Conservation (phyloP, 2,113 vertebrate genomes). For the Aythya baeri region DNA sequence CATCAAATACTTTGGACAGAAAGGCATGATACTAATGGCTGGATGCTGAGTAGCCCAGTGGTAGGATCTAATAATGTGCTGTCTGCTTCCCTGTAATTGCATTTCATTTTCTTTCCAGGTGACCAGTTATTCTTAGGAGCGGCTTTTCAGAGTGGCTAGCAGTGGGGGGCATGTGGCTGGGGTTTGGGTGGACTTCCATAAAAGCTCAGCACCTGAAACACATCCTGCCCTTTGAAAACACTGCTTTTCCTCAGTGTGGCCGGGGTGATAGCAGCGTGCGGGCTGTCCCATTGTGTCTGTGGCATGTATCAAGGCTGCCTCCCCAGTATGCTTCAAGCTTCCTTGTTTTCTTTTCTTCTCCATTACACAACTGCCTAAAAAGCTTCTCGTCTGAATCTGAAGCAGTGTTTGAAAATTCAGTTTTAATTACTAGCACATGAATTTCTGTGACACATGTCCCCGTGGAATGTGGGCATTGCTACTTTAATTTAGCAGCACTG, state of each 20-base stretch:
- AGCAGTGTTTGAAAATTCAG: neutral
- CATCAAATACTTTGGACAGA: neutral
- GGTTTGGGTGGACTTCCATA: neutral
- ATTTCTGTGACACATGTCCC: constrained; percentile 23
- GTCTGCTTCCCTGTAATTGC: neutral
- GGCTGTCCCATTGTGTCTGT: neutral
- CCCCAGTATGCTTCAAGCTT: neutral
- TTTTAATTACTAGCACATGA: constrained; percentile 39
- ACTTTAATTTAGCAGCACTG: constrained; percentile 19
- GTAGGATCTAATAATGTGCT: neutral
- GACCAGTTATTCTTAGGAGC: neutral
- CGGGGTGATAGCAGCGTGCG: rapidly evolving
- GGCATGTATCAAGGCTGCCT: neutral
- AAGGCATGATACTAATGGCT: neutral
- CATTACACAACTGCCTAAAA: constrained; percentile 1
- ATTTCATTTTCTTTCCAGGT: neutral
- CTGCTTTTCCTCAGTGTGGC: neutral
- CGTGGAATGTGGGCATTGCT: constrained; percentile 3
- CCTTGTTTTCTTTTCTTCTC: neutral
- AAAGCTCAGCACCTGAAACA: neutral
- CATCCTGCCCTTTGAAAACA: neutral
- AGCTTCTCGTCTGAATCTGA: constrained; percentile 7
- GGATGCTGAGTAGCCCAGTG: neutral
- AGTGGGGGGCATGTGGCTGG: neutral
- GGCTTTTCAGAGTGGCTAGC: neutral